Evolutionary conservation across 2,888 invertebrate species (phyloP), one percentile per base, ranked within the genome.

Genomic region (Congeria kusceri): DNA sequence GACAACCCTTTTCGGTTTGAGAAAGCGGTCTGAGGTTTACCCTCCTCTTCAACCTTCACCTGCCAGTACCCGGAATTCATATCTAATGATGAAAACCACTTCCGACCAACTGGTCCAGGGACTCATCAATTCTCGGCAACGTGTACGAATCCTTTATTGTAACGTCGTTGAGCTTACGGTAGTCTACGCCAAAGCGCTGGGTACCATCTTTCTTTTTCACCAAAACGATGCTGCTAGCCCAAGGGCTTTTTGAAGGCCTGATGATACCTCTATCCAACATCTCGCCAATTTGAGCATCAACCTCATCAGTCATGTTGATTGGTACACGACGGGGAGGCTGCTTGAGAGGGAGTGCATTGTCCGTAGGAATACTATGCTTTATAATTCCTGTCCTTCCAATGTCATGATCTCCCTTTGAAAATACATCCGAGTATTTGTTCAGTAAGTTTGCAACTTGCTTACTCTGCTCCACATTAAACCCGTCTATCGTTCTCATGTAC

Each of bases 341-440:
- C 29, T 29, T 29, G 27, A 61, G 27, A 7, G 61, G 61, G 27
- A 28, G 3, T n/a, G 27, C 32, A 15, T 61, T 32, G 27, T 20
- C 65, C 1, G 73, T 68, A 1, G 27, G 20, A 2, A 68, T 78
- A 28, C 46, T 57, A 15, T 78, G 68, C 29, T 20, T 47, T 15
- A 68, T 69, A 15, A 69, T 39, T 4, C 64, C 62, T 7, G 61
- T 66, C 32, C 65, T 56, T 4, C 67, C 70, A 5, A 77, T 11
- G 29, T 74, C 67, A 25, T 4, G 25, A 46, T 62, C 74, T 23
- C 1, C 5, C 27, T 59, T 39, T 11, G 59, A 72, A 25, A 72
- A 72, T 25, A 46, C 61, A 29, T 44, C 3, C 9, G 58, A 29
- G 61, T 74, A 53, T 56, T 74, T 74, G 9, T 5, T 32, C 4